These are phyloP conservation scores for Pangasius larnaudii DNA, from an alignment of 2,797 vertebrate genomes.

Conservation along the genomic window DNA sequence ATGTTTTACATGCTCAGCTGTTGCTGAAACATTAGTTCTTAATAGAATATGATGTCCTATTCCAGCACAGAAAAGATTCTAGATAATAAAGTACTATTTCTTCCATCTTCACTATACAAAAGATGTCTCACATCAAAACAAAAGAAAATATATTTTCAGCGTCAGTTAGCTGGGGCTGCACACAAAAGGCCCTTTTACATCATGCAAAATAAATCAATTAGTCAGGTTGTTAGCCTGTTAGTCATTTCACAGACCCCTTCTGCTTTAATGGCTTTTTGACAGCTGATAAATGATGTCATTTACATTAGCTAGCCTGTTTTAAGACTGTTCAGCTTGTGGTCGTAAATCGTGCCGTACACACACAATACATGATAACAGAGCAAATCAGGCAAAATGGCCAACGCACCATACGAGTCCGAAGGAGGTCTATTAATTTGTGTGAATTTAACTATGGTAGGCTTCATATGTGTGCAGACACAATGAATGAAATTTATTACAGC, in stretches of 20 bases:
- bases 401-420: constrained; percentile 20
- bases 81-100: constrained; percentile 26
- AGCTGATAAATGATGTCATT: constrained; percentile 60
- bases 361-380: constrained; percentile 35
- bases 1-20: constrained; percentile 51
- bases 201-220: constrained; percentile 61
- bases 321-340: constrained; percentile 42
- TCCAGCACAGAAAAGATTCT: background rate
- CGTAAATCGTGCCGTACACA: constrained; percentile 35
- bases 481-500: constrained; percentile 31
- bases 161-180: constrained; percentile 47
- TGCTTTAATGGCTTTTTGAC: constrained; percentile 61
- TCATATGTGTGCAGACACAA: constrained; percentile 26
- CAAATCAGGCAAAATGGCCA: constrained; percentile 46
- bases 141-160: constrained; percentile 41
- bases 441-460: constrained; percentile 33
- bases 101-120: constrained; percentile 21
- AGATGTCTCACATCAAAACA: constrained; percentile 33
- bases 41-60: background rate
- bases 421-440: constrained; percentile 50
- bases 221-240: constrained; percentile 58
- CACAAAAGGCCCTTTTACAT: constrained; percentile 53
- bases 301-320: constrained; percentile 56
- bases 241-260: constrained; percentile 56
- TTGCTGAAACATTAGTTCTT: constrained; percentile 16